Evolutionary conservation across 2,113 vertebrate genomes (phyloP), one percentile per base, ranked within the genome.

Genomic region (Triplophysa siluroides): DNA sequence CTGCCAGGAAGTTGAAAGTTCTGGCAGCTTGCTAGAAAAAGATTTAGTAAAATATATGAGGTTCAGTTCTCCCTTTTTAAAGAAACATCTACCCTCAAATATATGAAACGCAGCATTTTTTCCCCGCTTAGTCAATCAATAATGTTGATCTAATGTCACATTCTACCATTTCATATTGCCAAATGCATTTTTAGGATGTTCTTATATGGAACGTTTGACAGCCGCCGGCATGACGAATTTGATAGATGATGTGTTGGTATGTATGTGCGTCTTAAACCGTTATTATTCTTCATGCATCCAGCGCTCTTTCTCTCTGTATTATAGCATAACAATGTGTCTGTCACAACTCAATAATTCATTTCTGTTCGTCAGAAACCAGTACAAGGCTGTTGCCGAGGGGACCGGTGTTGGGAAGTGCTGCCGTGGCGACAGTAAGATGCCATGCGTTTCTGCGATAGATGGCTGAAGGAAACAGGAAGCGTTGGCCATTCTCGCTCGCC

Each of bases 261-360:
- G 52, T 60, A 73, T 24, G 71, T 73, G 71, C 54, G 23, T 73
- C 54, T 63, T 47, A 76, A 62, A 76, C 23, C 1, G 14, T 63
- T 76, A 63, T 76, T 76, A 63, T 63, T 76, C 60, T 47, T 47
- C 60, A 45, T 76, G 23, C 41, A 50, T 45, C 41, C 60, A 47
- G 11, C 41, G 23, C 16, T 47, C 23, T 73, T 58, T 73, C 54
- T 43, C 75, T 80, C 63, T 78, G 74, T 80, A 73, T 65, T 65
- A 71, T 60, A 76, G 58, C 81, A 60, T 80, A 78, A 73, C 66
- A 68, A 80, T 74, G 65, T 78, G 14, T 45, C 29, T 67, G 52
- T 69, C 38, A 78, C 50, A 78, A 78, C 77, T 76, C 68, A 80
- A 70, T 83, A 83, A 78, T 83, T 83, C 50, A 83, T 85, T 80